phyloP scores from a whole-genome alignment of 1,140 invertebrate species.

The Eurytemora carolleeae region DNA sequence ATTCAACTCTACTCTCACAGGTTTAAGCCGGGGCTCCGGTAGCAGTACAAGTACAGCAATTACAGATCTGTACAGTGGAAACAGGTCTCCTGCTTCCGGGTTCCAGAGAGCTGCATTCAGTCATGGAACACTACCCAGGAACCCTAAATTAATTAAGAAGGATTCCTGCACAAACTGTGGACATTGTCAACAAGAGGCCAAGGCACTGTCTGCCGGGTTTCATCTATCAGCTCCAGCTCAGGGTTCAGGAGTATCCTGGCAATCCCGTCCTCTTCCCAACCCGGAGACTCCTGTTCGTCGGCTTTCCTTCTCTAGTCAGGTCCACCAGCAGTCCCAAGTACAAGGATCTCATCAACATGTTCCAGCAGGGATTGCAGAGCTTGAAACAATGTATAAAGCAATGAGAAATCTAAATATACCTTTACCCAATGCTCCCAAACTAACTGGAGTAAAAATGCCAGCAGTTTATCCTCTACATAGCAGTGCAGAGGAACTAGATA shows the following conservation, averaged over 20 bases:
- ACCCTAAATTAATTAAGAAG: not conserved
- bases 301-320: not conserved
- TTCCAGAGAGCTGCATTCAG: not conserved
- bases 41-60: not conserved
- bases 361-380: conserved; percentile 11
- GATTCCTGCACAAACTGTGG: not conserved
- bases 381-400: conserved; percentile 8
- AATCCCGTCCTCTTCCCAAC: not conserved
- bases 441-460: conserved; percentile 1
- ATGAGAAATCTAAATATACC: conserved; percentile 12
- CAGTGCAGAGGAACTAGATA: not conserved
- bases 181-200: too few species aligned
- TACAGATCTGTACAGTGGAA: not conserved
- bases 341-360: not conserved
- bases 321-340: not conserved
- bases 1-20: not conserved
- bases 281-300: not conserved
- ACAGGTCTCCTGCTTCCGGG: not conserved
- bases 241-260: not conserved
- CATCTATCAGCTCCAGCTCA: not conserved
- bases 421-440: not conserved
- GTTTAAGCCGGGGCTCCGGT: not conserved
- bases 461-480: not conserved
- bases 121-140: not conserved
- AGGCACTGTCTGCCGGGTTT: too few species aligned